A percentile compares a stretch with the other conserved stretches of the same genome.
Conservation (phyloP, 2,113 vertebrate genomes). For the Lates calcarifer region DNA sequence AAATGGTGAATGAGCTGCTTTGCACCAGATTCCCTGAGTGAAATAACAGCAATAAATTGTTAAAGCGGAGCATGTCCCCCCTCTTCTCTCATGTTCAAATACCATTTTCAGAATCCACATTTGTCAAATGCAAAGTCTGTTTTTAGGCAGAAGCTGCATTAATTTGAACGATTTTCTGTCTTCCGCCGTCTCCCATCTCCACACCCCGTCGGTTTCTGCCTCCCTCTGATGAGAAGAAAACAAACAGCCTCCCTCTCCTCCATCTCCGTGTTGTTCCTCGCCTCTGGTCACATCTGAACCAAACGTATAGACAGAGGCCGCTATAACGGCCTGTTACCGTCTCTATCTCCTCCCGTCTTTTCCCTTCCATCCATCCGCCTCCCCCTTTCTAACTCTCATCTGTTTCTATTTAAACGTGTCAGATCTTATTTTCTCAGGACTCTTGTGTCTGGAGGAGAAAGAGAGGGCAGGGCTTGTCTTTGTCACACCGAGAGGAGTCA, state of each 20-base stretch:
- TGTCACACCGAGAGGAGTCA: background rate
- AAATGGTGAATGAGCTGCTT: too few relatives aligned
- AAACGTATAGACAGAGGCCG: slow-evolving; percentile 35
- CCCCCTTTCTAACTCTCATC: slow-evolving; percentile 49
- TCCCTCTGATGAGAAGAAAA: slow-evolving; percentile 1
- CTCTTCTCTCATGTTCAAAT: too few relatives aligned
- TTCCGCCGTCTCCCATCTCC: background rate
- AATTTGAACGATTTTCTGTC: background rate
- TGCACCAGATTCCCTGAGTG: too few relatives aligned
- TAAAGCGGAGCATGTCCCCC: too few relatives aligned
- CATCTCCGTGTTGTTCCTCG: background rate
- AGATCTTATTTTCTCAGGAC: slow-evolving; percentile 38
- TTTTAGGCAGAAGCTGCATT: background rate
- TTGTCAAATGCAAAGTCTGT: background rate
- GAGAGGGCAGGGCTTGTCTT: background rate
- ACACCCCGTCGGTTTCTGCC: background rate
- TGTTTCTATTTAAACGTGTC: slow-evolving; percentile 67
- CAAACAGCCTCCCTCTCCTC: slow-evolving; percentile 6
- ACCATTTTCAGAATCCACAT: background rate
- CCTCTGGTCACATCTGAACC: slow-evolving; percentile 44
- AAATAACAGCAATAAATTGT: too few relatives aligned
- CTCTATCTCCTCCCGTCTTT: background rate
- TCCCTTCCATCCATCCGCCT: background rate
- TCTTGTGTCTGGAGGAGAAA: background rate
- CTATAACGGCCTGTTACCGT: slow-evolving; percentile 16